phyloP scores from a whole-genome alignment of 2,113 vertebrate species.

The Petrocephalus microphthalmus region DNA sequence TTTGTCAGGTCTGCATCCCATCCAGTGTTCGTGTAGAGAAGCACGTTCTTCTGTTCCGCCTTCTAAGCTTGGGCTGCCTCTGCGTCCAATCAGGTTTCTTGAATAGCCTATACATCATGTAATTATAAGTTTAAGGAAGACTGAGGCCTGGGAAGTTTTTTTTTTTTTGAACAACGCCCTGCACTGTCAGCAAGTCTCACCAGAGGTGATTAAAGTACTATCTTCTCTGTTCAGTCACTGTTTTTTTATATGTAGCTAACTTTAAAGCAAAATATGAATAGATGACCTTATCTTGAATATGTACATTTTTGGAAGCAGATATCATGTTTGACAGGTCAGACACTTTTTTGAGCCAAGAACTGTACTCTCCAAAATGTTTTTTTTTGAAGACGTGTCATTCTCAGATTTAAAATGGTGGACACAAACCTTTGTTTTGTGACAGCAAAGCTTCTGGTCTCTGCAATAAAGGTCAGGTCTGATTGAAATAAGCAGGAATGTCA shows the following conservation, averaged over 20 bases:
- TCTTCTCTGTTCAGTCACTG: not conserved
- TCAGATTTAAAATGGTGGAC: not conserved
- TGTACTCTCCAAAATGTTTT: not conserved
- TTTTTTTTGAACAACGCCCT: constrained; percentile 31
- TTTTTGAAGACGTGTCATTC: not conserved
- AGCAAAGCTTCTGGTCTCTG: not conserved
- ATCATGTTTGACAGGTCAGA: not conserved
- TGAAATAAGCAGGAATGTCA: not conserved
- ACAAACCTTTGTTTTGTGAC: not conserved
- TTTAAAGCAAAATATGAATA: not conserved
- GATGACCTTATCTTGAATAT: not conserved
- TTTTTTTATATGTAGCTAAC: not conserved
- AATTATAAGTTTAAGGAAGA: constrained; percentile 33
- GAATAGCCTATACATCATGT: constrained; percentile 21
- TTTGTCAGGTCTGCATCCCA: too few relatives aligned
- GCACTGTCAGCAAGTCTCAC: constrained; percentile 26
- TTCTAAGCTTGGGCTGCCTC: not conserved
- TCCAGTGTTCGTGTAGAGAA: not conserved
- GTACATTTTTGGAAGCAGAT: not conserved
- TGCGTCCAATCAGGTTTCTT: not conserved
- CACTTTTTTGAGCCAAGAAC: not conserved
- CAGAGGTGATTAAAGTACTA: not conserved
- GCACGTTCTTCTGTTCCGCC: not conserved
- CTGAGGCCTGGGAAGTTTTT: not conserved
- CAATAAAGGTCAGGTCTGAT: not conserved